Evolutionary conservation across 2,888 invertebrate species (phyloP), one percentile per base, ranked within the genome.

Genomic region (Tenthredo scrophulariae): DNA sequence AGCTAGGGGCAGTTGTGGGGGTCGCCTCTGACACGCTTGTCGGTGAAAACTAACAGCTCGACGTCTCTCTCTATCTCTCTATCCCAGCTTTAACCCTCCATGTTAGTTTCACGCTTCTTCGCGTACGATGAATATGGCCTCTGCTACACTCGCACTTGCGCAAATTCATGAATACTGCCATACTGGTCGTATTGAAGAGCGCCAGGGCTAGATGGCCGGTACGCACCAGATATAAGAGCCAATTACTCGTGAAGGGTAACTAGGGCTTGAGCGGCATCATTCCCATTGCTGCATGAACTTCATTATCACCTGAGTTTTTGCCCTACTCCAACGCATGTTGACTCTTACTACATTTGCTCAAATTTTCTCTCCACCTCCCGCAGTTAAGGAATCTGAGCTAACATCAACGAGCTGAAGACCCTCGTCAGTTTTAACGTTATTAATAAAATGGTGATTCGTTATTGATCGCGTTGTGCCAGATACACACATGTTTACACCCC

Each of bases 21-120:
- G 91, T 91, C 91, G 90, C 88, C 90, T 91, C 90, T 90, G 91
- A 90, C 90, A 91, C 90, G 89, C 91, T 91, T 88, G 90, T 88
- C 89, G 88, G 89, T 89, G 89, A 88, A 86, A 89, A 89, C 87
- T 86, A 87, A 29, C 70, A 58, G 84, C 84, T 85, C 83, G 83
- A 65, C 46, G 82, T 79, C 86, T 75, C 88, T 67, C 46, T 83
- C 83, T 67, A 26, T 62, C 62, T 37, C 40, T 62, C 40, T 62
- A 10, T 40, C 43, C 62, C 26, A 46, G 50, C 50, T 77, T 37
- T 54, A 33, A 74, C 74, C 74, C 74, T 74, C 54, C 29, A 54
- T 62, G 80, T 80, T 40, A 50, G 80, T 80, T 43, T 62, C 5
- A 40, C 80, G 80, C 62, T 80, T 62, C 80, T 80, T 62, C 40